Conservation (phyloP, 2,797 vertebrate genomes). For the Sebastes aleutianus region DNA sequence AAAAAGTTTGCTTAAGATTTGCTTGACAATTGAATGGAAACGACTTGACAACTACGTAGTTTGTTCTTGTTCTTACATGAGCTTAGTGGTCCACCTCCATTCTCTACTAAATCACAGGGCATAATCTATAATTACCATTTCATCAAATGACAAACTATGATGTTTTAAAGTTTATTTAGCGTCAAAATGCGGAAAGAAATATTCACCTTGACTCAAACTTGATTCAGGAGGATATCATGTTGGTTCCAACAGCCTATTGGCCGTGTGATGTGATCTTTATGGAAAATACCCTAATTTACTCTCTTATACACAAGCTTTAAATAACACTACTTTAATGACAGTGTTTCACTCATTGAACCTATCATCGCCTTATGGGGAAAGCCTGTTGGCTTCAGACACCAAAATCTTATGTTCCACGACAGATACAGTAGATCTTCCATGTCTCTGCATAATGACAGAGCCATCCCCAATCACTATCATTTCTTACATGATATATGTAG, state of each 20-base stretch:
- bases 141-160: background rate
- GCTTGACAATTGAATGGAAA: background rate
- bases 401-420: background rate
- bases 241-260: background rate
- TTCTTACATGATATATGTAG: conserved; percentile 54
- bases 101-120: background rate
- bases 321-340: conserved; percentile 5
- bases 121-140: background rate
- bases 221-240: background rate
- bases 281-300: background rate
- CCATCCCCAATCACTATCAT: conserved; percentile 59
- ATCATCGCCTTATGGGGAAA: background rate
- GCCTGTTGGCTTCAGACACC: conserved; percentile 2
- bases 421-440: conserved; percentile 8
- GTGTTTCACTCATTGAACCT: background rate
- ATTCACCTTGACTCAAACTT: background rate
- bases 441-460: conserved; percentile 59
- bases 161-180: background rate
- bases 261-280: background rate
- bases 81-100: background rate
- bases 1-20: background rate
- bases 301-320: background rate
- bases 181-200: background rate
- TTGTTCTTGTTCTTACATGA: background rate
- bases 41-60: background rate